Conservation (phyloP, 2,797 vertebrate species). For the Dicrostonyx torquatus region DNA sequence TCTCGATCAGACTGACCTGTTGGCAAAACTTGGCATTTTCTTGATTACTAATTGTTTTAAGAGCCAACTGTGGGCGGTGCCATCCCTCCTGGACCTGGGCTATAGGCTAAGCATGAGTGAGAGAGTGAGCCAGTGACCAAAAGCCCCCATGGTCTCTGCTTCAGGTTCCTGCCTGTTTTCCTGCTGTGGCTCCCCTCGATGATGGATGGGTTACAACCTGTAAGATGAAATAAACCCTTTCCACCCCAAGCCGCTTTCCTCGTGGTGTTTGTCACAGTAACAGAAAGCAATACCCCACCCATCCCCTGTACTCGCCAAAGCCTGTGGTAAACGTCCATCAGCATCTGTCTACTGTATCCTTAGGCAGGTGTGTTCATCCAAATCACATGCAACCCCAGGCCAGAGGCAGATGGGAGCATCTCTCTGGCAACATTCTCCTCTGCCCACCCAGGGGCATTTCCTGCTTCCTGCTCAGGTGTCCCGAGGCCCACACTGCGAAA, state of each 20-base stretch:
- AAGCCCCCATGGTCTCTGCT: not conserved
- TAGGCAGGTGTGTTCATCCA: not conserved
- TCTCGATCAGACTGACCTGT: not conserved
- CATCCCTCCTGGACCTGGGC: too few species aligned
- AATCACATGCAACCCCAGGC: not conserved
- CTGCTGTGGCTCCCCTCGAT: not conserved
- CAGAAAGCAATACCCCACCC: not conserved
- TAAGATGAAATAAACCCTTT: not conserved
- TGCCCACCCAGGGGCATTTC: not conserved
- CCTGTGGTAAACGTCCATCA: not conserved
- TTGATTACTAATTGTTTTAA: not conserved
- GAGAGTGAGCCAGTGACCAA: not conserved
- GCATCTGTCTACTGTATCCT: not conserved
- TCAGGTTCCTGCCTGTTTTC: not conserved
- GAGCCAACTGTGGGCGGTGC: not conserved
- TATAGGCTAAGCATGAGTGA: not conserved
- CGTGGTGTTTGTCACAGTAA: not conserved
- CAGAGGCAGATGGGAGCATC: not conserved
- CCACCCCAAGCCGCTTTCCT: not conserved
- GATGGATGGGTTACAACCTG: not conserved
- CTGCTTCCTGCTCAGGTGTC: not conserved
- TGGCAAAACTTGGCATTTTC: not conserved
- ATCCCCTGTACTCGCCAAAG: not conserved
- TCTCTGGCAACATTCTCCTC: too few species aligned
- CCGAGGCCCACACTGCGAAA: rapidly evolving